phyloP scores from a whole-genome alignment of 2,113 vertebrate genomes.

The Epinephelus moara region DNA sequence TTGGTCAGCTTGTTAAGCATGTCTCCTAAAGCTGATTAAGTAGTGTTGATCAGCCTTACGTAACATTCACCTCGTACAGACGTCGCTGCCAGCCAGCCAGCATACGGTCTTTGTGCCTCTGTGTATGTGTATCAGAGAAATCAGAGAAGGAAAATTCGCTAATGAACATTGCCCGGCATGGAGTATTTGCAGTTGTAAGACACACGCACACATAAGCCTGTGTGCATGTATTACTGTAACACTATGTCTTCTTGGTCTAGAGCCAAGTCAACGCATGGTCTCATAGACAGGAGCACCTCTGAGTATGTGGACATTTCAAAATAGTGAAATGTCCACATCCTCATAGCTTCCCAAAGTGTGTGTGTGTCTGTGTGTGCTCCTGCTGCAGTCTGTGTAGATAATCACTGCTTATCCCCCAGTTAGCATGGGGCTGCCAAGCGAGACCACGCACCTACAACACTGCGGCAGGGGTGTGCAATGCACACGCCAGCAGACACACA shows the following conservation, averaged over 20 bases:
- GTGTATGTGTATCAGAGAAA: slow-evolving; percentile 36
- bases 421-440: slow-evolving; percentile 46
- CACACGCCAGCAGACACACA: slow-evolving; percentile 12
- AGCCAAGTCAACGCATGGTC: slow-evolving; percentile 43
- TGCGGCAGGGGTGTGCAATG: slow-evolving; percentile 16
- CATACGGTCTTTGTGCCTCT: slow-evolving; percentile 44
- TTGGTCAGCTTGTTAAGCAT: slow-evolving; percentile 79
- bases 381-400: slow-evolving; percentile 47
- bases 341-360: slow-evolving; percentile 29
- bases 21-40: slow-evolving; percentile 83
- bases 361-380: slow-evolving; percentile 17
- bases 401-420: slow-evolving; percentile 59
- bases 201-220: background rate
- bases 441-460: slow-evolving; percentile 45
- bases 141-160: slow-evolving; percentile 47
- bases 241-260: slow-evolving; percentile 23
- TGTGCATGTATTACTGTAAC: slow-evolving; percentile 24
- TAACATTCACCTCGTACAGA: slow-evolving; percentile 77
- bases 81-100: slow-evolving; percentile 50
- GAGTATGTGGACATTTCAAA: background rate
- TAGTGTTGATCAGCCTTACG: slow-evolving; percentile 78
- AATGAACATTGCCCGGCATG: slow-evolving; percentile 48
- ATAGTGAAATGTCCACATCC: slow-evolving; percentile 42
- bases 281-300: slow-evolving; percentile 41
- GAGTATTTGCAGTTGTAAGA: slow-evolving; percentile 27